Conservation (phyloP, 35 echinoderm and acorn worm species). For the Patiria miniata region DNA sequence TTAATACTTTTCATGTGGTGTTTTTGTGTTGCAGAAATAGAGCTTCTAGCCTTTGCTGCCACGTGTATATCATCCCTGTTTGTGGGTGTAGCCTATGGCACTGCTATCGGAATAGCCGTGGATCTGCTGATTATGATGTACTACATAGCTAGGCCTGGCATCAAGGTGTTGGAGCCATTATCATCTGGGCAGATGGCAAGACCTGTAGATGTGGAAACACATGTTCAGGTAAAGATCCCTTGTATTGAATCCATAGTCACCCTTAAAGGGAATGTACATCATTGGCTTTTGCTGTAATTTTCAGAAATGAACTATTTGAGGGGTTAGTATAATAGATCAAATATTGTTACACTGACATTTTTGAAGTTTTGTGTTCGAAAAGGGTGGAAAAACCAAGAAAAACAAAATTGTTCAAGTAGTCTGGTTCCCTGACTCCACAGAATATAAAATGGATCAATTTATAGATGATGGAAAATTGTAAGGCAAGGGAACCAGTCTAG, state of each 20-base stretch:
- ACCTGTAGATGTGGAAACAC: neutral
- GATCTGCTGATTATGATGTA: slow-evolving; percentile 77
- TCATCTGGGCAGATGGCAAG: neutral
- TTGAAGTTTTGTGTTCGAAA: too few species aligned
- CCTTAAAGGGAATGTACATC: too few species aligned
- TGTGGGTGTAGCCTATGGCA: slow-evolving; percentile 80
- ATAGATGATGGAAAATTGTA: too few species aligned
- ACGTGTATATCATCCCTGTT: slow-evolving; percentile 70
- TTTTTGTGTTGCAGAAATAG: slow-evolving; percentile 69
- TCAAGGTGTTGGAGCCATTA: slow-evolving; percentile 50
- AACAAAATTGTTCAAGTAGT: too few species aligned
- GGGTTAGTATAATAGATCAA: too few species aligned
- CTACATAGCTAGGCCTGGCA: slow-evolving; percentile 67
- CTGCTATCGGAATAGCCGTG: slow-evolving; percentile 63
- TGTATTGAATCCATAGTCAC: neutral
- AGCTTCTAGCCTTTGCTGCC: slow-evolving; percentile 54
- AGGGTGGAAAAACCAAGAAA: too few species aligned
- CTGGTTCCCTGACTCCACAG: too few species aligned
- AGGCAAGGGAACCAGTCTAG: too few species aligned
- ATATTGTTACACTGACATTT: too few species aligned
- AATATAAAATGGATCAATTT: too few species aligned
- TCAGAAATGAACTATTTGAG: too few species aligned
- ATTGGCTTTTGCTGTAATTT: too few species aligned
- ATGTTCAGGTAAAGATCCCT: slow-evolving; percentile 53
- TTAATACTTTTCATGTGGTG: neutral